A percentile compares a stretch with the other conserved stretches of the same genome.
These are phyloP conservation scores for Agrypnia vestita DNA, from an alignment of 1,140 invertebrate genomes.

Conservation along the genomic window DNA sequence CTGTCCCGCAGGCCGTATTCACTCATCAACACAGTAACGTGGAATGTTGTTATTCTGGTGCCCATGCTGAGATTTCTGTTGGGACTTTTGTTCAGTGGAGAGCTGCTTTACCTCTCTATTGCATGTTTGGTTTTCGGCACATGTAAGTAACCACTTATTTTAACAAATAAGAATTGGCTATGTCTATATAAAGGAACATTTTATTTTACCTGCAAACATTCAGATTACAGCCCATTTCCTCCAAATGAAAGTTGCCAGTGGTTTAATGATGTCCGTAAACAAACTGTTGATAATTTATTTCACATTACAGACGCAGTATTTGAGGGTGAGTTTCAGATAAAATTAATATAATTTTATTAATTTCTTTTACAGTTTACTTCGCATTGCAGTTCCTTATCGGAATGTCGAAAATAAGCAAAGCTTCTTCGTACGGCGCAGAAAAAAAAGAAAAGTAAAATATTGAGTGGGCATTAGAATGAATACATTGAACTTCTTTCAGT, in stretches of 20 bases:
- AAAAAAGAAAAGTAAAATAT: conserved; percentile 65
- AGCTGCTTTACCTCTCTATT: conserved; percentile 81
- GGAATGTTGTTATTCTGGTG: conserved; percentile 80
- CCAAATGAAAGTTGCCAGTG: no score
- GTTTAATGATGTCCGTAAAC: not conserved
- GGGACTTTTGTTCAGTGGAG: conserved; percentile 80
- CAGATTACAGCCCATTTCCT: no score
- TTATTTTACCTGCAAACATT: not conserved
- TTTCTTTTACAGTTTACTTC: conserved; percentile 81
- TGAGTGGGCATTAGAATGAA: no score
- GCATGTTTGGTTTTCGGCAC: conserved; percentile 78
- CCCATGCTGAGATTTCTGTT: conserved; percentile 82
- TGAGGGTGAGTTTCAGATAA: not conserved
- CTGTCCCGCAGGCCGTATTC: conserved; percentile 77
- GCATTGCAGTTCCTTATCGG: conserved; percentile 86
- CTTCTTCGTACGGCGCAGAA: conserved; percentile 84
- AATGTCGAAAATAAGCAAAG: conserved; percentile 88
- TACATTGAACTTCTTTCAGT: no score
- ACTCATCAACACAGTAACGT: conserved; percentile 81
- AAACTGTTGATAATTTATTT: not conserved
- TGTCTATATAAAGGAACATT: not conserved
- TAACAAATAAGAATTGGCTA: not conserved
- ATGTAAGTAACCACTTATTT: conserved; percentile 77
- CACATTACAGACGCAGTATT: no score
- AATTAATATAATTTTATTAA: conserved; percentile 59